Base-by-base conservation (phyloP, 2,888 invertebrate genomes). In the Thecophora atra region DNA sequence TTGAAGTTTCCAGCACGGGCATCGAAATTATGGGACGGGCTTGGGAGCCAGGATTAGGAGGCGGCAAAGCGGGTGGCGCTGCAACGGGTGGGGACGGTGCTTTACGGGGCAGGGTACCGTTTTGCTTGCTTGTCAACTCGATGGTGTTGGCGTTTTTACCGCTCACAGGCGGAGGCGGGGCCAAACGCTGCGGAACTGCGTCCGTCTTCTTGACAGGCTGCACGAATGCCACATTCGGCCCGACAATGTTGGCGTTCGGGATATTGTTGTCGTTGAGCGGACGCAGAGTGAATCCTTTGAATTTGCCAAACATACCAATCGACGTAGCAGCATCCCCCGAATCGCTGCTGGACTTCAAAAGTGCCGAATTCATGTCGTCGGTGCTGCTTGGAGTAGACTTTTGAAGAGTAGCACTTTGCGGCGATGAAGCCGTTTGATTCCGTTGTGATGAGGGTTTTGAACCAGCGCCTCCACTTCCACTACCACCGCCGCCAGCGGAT, bases 1-100 rank as follows among this genome's bases (percentile, higher is more conserved):
- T 95, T 0, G 95, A 95, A 3, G 92, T 91, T 83, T 94, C 93
- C 68, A 95, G 85, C 66, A 94, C 93, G 0, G 95, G 95, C 75
- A 92, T 92, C 8, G 94, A 94, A 77, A 95, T 95, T 13, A 94
- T 89, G 0, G 94, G 94, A 76, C 94, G 89, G 0, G 91, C 89
- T 47, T 88, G 88, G 56, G 89, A 88, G 5, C 90, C 90, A 0
- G 89, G 89, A 84, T 91, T 91, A 21, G 89, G 87, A 0, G 93
- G 91, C 0, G 93, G 91, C 75, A 92, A 87, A 0, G 89, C 89
- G 0, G 91, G 88, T 26, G 89, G 63, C 24, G 64, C 58, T 0
- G 51, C 63, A 19, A 28, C 51, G 47, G 77, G 76, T 30, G 76
- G 73, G 0, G 69, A 21, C 5, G 77, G 77, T 1, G 82, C 78